Percentiles rank a stretch among this genome's conserved stretches.
phyloP scores from a whole-genome alignment of 2,888 invertebrate genomes.

The Cosmia pyralina region DNA sequence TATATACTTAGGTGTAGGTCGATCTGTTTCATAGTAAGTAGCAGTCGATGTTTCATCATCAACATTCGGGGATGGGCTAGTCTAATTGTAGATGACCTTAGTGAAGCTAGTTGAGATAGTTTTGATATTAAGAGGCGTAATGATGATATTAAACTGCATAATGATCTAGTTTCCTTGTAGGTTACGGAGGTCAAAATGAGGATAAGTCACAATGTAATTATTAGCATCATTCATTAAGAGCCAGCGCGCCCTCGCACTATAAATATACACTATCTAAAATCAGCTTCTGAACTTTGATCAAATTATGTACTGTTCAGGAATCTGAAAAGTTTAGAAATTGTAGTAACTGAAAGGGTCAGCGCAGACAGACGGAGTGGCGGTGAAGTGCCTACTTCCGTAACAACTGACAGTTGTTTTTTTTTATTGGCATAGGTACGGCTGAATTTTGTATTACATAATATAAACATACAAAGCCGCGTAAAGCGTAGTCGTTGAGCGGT shows the following conservation, averaged over 20 bases:
- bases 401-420: not conserved
- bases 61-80: slow-evolving; percentile 78
- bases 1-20: slow-evolving; percentile 81
- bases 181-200: slow-evolving; percentile 32
- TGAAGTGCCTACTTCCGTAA: too few relatives aligned
- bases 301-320: not conserved
- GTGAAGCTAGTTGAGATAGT: slow-evolving; percentile 21
- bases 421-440: too few relatives aligned
- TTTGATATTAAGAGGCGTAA: slow-evolving; percentile 35
- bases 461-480: not conserved
- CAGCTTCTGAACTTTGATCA: not conserved
- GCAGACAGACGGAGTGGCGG: too few relatives aligned
- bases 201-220: not conserved
- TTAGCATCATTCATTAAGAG: not conserved
- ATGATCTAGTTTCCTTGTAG: slow-evolving; percentile 37
- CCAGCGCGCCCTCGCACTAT: not conserved
- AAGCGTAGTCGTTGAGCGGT: not conserved
- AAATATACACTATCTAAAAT: not conserved
- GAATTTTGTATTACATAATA: too few relatives aligned
- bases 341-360: not conserved
- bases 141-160: slow-evolving; percentile 21
- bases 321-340: not conserved
- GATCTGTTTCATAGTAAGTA: slow-evolving; percentile 81
- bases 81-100: slow-evolving; percentile 73
- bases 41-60: slow-evolving; percentile 81